These are phyloP conservation scores for Sphaeramia orbicularis DNA, from an alignment of 2,797 vertebrate genomes.

Conservation along the genomic window DNA sequence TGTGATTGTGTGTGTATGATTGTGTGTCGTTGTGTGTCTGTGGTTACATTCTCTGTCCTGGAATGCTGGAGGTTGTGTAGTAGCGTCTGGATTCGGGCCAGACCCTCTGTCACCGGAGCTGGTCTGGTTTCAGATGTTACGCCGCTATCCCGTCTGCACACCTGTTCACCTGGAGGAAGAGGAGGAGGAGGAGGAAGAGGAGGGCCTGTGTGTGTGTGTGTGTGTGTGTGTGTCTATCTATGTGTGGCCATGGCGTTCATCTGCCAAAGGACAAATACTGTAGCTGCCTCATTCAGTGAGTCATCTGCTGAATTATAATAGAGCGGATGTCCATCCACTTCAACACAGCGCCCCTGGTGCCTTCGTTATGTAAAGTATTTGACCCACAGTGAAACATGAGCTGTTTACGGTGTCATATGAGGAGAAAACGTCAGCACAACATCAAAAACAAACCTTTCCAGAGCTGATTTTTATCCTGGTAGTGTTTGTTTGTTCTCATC, in stretches of 20 bases:
- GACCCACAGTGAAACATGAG: no score
- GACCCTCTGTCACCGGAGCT: constrained; percentile 48
- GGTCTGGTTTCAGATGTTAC: constrained; percentile 49
- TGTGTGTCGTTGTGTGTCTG: no score
- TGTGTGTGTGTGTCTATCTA: constrained; percentile 4
- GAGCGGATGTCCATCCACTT: neutral
- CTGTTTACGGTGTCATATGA: no score
- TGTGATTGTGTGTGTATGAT: neutral
- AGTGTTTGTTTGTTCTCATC: no score
- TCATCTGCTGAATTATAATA: neutral
- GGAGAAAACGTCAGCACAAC: no score
- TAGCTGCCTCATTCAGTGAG: neutral
- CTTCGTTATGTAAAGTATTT: no score
- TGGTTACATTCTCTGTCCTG: neutral
- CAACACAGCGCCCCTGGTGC: constrained; percentile 22
- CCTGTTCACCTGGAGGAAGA: constrained; percentile 69
- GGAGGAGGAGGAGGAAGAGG: constrained; percentile 29
- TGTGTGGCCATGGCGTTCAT: constrained; percentile 4
- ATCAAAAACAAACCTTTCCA: no score
- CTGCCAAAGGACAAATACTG: constrained; percentile 16
- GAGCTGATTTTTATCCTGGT: no score
- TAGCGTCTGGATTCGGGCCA: constrained; percentile 61
- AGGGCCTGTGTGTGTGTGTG: neutral
- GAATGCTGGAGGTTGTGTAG: neutral
- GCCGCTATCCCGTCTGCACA: constrained; percentile 62